A percentile compares a stretch with the other conserved stretches of the same genome.
Conservation (phyloP, 1,140 invertebrate species). For the Batillaria attramentaria region DNA sequence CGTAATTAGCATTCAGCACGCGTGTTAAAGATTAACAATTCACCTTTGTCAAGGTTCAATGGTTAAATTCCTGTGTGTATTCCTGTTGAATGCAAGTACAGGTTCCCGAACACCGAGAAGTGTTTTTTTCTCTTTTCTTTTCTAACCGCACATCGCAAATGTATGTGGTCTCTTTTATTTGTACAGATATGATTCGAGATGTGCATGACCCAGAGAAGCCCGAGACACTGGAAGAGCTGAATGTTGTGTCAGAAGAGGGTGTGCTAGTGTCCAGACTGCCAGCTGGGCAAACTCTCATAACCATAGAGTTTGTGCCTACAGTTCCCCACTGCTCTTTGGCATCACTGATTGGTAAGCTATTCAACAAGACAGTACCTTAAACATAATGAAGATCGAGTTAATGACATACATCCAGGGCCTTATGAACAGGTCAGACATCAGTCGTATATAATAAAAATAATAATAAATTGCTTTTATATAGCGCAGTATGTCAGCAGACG, state of each 20-base stretch:
- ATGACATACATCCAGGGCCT: neutral
- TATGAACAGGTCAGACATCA: neutral
- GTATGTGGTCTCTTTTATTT: neutral
- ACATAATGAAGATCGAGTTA: neutral
- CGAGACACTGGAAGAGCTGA: slow-evolving; percentile 93
- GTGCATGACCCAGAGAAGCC: slow-evolving; percentile 99
- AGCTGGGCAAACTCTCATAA: slow-evolving; percentile 67
- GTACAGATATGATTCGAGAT: slow-evolving; percentile 80
- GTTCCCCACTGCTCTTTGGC: slow-evolving; percentile 99
- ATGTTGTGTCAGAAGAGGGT: slow-evolving; percentile 90
- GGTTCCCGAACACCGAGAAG: too few species aligned
- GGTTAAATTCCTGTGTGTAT: neutral
- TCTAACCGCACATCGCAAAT: neutral
- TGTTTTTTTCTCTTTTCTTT: too few species aligned
- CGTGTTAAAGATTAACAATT: neutral
- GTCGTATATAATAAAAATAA: neutral
- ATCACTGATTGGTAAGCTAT: slow-evolving; percentile 85
- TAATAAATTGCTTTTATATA: too few species aligned
- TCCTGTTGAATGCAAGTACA: neutral
- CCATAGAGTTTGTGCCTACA: slow-evolving; percentile 95
- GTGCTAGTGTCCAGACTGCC: slow-evolving; percentile 76
- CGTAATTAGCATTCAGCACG: neutral
- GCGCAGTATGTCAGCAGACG: too few species aligned
- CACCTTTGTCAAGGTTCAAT: neutral
- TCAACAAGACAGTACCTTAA: neutral